These are phyloP conservation scores for Sipha maydis DNA, from an alignment of 2,888 invertebrate species.

Conservation along the genomic window DNA sequence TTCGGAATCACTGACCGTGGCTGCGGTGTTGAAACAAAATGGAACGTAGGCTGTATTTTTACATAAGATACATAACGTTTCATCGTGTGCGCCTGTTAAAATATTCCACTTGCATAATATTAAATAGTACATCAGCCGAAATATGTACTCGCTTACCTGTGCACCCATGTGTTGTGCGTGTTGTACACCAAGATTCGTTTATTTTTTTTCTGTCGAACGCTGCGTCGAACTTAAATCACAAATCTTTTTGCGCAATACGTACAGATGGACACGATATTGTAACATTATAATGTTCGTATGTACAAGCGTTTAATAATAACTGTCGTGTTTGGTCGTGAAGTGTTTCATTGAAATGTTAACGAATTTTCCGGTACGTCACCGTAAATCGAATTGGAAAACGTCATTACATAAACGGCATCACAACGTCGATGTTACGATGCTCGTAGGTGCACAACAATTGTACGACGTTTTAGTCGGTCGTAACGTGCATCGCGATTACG, in stretches of 20 bases:
- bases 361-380: background rate
- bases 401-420: background rate
- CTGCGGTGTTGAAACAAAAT: background rate
- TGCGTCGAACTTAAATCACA: too few relatives aligned
- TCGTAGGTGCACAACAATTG: too few relatives aligned
- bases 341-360: too few relatives aligned
- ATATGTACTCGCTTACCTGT: too few relatives aligned
- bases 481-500: background rate
- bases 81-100: background rate
- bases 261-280: too few relatives aligned
- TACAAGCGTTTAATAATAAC: too few relatives aligned
- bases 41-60: background rate
- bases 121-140: background rate
- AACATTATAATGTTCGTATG: too few relatives aligned
- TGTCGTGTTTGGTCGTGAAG: too few relatives aligned
- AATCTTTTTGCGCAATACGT: too few relatives aligned
- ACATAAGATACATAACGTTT: background rate
- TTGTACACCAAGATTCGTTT: background rate
- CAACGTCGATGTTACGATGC: background rate
- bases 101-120: background rate
- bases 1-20: background rate
- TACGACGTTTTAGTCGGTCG: background rate
- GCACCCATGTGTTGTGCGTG: background rate
- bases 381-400: background rate
- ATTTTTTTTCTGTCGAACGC: background rate